Evolutionary conservation across 53 echinoderm and acorn worm species (phyloP).

Genomic region (Hippasteria phrygiana): DNA sequence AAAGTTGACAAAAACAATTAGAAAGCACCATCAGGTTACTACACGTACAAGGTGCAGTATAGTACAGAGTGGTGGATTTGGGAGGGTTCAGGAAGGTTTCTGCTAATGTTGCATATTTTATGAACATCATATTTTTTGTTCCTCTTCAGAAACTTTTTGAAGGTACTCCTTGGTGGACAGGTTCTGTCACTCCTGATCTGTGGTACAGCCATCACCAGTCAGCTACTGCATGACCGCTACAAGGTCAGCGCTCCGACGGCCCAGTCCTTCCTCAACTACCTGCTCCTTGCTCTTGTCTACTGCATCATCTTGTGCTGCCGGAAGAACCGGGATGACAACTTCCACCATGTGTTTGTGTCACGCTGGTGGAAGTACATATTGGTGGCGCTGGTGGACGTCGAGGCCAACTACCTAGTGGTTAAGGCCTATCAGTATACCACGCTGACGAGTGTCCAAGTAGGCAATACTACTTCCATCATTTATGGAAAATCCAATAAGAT

Average conservation of each 20-base stretch:
- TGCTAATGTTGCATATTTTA: too few species aligned
- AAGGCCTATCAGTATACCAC: constrained; percentile 98
- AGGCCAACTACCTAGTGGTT: constrained; percentile 96
- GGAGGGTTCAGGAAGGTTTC: too few species aligned
- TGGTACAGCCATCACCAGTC: constrained; percentile 92
- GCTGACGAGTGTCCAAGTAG: constrained; percentile 94
- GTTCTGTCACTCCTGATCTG: constrained; percentile 89
- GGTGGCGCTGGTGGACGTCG: constrained; percentile 87
- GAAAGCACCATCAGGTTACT: too few species aligned
- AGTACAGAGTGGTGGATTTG: too few species aligned
- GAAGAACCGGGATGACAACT: constrained; percentile 76
- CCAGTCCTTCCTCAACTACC: constrained; percentile 93
- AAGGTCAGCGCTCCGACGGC: constrained; percentile 85
- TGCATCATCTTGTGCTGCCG: constrained; percentile 73
- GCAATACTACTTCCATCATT: not conserved
- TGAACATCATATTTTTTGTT: not conserved
- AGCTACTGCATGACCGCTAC: constrained; percentile 74
- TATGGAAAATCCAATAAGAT: too few species aligned
- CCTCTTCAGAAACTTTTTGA: constrained; percentile 80
- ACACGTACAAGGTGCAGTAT: too few species aligned
- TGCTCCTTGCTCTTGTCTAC: constrained; percentile 88
- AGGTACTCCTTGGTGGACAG: constrained; percentile 88
- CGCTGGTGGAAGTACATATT: constrained; percentile 93
- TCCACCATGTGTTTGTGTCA: constrained; percentile 77
- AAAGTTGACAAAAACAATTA: too few species aligned